Percentiles rank a stretch among this genome's conserved stretches.
Conservation (phyloP, 2,113 vertebrate genomes). For the Anoplopoma fimbria region DNA sequence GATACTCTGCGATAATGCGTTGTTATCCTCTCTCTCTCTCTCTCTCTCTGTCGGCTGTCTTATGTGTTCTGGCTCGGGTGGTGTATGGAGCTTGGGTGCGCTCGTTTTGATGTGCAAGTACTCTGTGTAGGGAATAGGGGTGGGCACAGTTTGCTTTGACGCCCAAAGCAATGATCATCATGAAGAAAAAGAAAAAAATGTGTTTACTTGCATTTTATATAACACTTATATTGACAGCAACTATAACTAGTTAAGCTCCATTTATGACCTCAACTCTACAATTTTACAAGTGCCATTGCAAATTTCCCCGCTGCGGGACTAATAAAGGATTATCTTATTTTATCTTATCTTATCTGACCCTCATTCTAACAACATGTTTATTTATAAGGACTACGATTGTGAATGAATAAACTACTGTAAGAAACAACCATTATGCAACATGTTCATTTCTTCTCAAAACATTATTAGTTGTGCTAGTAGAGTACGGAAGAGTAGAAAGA, state of each 20-base stretch:
- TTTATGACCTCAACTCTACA: too few species aligned
- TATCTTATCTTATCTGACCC: not conserved
- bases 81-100: conserved; percentile 9
- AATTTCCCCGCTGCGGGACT: too few species aligned
- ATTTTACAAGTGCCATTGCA: too few species aligned
- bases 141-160: not conserved
- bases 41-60: not conserved
- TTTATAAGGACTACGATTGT: not conserved
- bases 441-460: not conserved
- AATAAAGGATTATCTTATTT: too few species aligned
- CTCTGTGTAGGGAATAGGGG: not conserved
- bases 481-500: too few species aligned
- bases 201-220: too few species aligned
- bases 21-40: conserved; percentile 13
- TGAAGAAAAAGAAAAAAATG: not conserved
- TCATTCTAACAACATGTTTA: not conserved
- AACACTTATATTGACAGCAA: too few species aligned
- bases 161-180: too few species aligned
- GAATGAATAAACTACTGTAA: not conserved
- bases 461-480: too few species aligned
- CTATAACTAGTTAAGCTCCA: too few species aligned
- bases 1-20: not conserved
- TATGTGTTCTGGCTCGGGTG: not conserved
- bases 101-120: conserved; percentile 31
- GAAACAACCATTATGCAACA: not conserved